Conservation (phyloP, 2,797 vertebrate species). For the Acipenser oxyrinchus region DNA sequence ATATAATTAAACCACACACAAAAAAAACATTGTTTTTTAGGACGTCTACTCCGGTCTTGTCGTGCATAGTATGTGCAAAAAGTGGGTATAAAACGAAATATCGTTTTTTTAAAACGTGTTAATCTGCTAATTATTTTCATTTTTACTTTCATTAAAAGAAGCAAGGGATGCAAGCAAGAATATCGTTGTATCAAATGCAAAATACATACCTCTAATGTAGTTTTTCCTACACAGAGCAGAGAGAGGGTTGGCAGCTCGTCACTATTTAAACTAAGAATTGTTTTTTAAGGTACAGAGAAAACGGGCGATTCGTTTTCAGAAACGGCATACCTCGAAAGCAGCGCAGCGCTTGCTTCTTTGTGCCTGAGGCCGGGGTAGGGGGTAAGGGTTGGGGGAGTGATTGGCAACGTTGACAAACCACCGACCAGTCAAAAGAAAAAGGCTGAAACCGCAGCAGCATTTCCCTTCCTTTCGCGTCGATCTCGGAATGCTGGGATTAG, state of each 20-base stretch:
- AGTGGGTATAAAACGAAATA: no score
- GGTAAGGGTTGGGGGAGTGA: conserved; percentile 9
- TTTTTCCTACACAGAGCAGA: neutral
- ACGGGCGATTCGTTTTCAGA: neutral
- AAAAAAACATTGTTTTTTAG: no score
- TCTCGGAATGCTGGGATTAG: neutral
- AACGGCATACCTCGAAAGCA: conserved; percentile 17
- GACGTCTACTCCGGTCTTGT: no score
- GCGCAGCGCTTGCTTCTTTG: conserved; percentile 8
- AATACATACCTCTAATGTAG: conserved; percentile 12
- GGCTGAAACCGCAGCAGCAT: neutral
- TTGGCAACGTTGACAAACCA: neutral
- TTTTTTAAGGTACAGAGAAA: neutral
- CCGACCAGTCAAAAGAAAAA: conserved; percentile 9
- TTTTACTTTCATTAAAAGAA: no score
- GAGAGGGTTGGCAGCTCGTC: conserved; percentile 1
- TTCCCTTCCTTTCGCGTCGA: neutral
- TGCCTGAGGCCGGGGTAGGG: conserved; percentile 8
- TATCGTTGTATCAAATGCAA: neutral
- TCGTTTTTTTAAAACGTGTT: no score
- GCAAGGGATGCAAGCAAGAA: no score
- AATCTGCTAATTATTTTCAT: no score
- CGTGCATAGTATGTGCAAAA: no score
- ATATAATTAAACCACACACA: no score
- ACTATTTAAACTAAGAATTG: neutral